Percentiles rank a stretch among this genome's conserved stretches.
Conservation (phyloP, 2,113 vertebrate species). For the Rhynchomys soricoides region DNA sequence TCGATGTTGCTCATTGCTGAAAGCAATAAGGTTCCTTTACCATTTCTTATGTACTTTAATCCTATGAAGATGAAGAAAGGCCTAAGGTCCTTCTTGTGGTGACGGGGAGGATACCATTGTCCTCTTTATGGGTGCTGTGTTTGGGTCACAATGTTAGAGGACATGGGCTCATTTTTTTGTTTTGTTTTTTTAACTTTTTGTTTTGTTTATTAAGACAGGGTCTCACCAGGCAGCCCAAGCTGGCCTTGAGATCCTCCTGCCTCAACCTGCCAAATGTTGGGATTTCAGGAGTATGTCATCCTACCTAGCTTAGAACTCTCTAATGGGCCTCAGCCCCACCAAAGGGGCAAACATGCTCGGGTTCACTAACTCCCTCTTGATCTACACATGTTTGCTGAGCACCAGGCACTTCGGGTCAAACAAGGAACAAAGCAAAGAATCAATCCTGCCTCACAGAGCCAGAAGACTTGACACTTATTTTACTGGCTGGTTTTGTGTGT, state of each 20-base stretch:
- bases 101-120: background rate
- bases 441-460: background rate
- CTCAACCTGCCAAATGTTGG: background rate
- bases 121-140: background rate
- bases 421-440: background rate
- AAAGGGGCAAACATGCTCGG: background rate
- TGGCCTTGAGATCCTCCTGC: background rate
- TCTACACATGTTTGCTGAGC: background rate
- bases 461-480: background rate
- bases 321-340: background rate
- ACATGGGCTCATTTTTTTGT: background rate
- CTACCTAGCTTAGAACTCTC: background rate
- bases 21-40: background rate
- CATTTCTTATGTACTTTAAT: background rate
- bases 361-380: background rate
- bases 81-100: background rate
- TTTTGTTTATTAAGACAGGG: background rate
- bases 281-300: background rate
- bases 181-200: background rate
- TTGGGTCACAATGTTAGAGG: background rate
- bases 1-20: background rate
- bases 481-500: too few species aligned
- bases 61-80: background rate
- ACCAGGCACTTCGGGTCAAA: background rate
- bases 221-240: background rate